A percentile compares a stretch with the other conserved stretches of the same genome.
Evolutionary conservation across 2,113 vertebrate species (phyloP).

Genomic region (Ahaetulla prasina): DNA sequence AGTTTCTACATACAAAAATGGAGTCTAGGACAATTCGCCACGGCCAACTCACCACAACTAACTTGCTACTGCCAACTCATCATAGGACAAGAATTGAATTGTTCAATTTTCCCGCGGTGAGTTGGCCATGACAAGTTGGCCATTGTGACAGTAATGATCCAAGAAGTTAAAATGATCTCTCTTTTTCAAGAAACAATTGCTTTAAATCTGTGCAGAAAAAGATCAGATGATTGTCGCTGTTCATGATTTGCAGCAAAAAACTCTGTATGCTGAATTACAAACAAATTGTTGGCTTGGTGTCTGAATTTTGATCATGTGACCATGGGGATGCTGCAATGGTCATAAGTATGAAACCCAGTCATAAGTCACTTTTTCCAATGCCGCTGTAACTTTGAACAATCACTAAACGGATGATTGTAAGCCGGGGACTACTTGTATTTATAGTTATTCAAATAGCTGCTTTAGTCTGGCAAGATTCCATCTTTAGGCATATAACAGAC

Average conservation of each 20-base stretch:
- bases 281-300: background rate
- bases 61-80: no score
- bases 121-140: background rate
- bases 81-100: no score
- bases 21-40: background rate
- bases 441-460: no score
- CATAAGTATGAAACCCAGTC: background rate
- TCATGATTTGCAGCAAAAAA: background rate
- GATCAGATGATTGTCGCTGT: background rate
- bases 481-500: no score
- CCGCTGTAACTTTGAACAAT: no score
- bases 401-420: no score
- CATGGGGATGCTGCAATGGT: no score
- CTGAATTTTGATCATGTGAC: background rate
- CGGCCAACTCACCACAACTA: background rate
- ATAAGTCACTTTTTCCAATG: no score
- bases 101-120: background rate
- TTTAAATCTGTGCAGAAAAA: background rate
- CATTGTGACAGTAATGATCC: background rate
- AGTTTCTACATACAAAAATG: background rate
- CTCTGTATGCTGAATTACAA: background rate
- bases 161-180: background rate
- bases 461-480: no score
- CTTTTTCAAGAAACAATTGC: background rate
- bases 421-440: no score